Evolutionary conservation across 2,797 vertebrate genomes (phyloP).

Genomic region (Nasua narica): DNA sequence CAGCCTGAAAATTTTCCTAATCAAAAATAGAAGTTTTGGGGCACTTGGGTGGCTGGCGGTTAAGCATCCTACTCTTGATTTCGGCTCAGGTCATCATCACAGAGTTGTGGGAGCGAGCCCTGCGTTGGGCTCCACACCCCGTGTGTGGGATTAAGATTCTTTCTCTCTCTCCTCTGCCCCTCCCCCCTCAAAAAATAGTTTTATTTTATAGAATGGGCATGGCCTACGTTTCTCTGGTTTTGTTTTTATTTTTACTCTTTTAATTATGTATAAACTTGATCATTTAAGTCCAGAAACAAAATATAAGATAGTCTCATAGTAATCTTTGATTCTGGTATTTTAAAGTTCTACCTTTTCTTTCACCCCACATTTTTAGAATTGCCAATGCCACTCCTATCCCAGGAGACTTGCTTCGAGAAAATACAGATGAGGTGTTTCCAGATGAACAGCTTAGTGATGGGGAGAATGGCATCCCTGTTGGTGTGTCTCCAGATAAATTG

Average conservation of each 20-base stretch:
- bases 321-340: slow-evolving; percentile 46
- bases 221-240: neutral
- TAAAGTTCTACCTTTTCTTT: neutral
- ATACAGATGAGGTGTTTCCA: slow-evolving; percentile 98
- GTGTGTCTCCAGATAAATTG: slow-evolving; percentile 87
- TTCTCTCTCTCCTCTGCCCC: neutral
- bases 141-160: too few species aligned
- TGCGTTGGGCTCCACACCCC: neutral
- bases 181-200: neutral
- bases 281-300: slow-evolving; percentile 49
- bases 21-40: neutral
- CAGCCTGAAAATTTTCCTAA: neutral
- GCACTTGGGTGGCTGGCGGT: neutral
- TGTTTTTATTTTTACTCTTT: neutral
- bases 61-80: neutral
- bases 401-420: slow-evolving; percentile 95
- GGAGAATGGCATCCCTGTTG: slow-evolving; percentile 90
- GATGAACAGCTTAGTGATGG: slow-evolving; percentile 98
- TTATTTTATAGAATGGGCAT: neutral
- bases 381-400: slow-evolving; percentile 96
- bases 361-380: slow-evolving; percentile 87
- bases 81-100: neutral
- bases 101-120: neutral
- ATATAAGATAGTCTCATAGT: neutral
- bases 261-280: slow-evolving; percentile 17